These are phyloP conservation scores for Bradysia coprophila DNA, from an alignment of 1,140 invertebrate genomes.

Conservation along the genomic window DNA sequence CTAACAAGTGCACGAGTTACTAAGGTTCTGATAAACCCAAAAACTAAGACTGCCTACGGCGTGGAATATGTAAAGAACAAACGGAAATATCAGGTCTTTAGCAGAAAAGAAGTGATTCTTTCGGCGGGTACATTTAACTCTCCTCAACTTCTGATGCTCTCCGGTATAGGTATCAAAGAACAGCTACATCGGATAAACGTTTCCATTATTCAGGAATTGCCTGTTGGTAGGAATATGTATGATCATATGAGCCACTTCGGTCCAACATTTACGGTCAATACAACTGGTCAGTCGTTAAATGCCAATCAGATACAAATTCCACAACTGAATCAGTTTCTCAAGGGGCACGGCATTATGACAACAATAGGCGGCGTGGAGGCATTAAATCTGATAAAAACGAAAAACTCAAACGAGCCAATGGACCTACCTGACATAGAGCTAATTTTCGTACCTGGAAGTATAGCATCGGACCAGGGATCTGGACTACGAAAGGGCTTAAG, in stretches of 20 bases:
- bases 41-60: slow-evolving; percentile 36
- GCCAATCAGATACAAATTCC: slow-evolving; percentile 27
- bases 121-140: slow-evolving; percentile 60
- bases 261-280: slow-evolving; percentile 34
- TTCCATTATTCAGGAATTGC: slow-evolving; percentile 38
- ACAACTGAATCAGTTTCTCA: slow-evolving; percentile 24
- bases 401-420: slow-evolving; percentile 27
- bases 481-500: slow-evolving; percentile 31
- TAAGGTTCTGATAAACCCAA: slow-evolving; percentile 37
- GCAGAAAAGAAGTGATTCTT: slow-evolving; percentile 46
- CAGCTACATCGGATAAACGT: slow-evolving; percentile 46
- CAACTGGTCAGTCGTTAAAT: slow-evolving; percentile 22
- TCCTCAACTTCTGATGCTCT: slow-evolving; percentile 63
- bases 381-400: slow-evolving; percentile 39
- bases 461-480: slow-evolving; percentile 43
- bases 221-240: slow-evolving; percentile 48
- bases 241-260: slow-evolving; percentile 55
- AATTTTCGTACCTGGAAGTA: slow-evolving; percentile 29
- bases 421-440: slow-evolving; percentile 42
- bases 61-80: slow-evolving; percentile 36
- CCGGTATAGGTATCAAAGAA: slow-evolving; percentile 51
- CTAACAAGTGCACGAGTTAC: slow-evolving; percentile 32
- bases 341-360: slow-evolving; percentile 30
- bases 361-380: slow-evolving; percentile 39
- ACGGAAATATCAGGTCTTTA: slow-evolving; percentile 25